Percentiles rank a stretch among this genome's conserved stretches.
Evolutionary conservation across 2,113 vertebrate genomes (phyloP).

Genomic region (Uria lomvia): DNA sequence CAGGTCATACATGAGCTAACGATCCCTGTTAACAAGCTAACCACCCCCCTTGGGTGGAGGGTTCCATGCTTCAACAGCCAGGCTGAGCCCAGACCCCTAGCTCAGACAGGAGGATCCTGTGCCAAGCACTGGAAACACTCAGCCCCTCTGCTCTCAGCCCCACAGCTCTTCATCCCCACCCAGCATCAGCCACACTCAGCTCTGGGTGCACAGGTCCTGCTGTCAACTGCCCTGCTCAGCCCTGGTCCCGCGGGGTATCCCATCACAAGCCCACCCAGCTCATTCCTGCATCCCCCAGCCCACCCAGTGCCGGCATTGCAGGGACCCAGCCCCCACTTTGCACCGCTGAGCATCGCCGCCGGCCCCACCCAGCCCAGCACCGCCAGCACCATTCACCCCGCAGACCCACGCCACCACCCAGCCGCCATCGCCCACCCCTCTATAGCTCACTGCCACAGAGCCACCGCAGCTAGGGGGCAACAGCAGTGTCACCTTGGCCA

Average conservation of each 20-base stretch:
- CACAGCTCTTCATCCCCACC: neutral
- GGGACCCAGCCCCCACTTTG: fast-evolving
- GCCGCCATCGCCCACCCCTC: fast-evolving
- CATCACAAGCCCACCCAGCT: fast-evolving
- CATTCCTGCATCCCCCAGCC: neutral
- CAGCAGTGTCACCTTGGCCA: neutral
- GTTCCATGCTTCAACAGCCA: neutral
- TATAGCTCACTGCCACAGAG: neutral
- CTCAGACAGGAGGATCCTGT: neutral
- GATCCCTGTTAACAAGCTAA: too few species aligned
- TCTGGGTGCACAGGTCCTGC: neutral
- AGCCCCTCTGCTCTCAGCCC: neutral
- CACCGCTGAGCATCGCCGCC: fast-evolving
- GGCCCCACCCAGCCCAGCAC: neutral
- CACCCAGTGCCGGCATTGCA: fast-evolving
- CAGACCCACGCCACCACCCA: neutral
- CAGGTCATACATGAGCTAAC: neutral
- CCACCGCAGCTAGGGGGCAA: fast-evolving
- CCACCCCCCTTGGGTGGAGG: too few species aligned
- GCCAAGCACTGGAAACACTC: neutral
- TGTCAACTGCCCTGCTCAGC: neutral
- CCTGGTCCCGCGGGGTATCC: fast-evolving
- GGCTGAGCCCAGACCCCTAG: neutral
- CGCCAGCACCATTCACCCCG: fast-evolving
- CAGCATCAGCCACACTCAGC: neutral